Percentiles rank a stretch among this genome's conserved stretches.
Conservation (phyloP, 2,888 invertebrate species). For the Microctonus brassicae region DNA sequence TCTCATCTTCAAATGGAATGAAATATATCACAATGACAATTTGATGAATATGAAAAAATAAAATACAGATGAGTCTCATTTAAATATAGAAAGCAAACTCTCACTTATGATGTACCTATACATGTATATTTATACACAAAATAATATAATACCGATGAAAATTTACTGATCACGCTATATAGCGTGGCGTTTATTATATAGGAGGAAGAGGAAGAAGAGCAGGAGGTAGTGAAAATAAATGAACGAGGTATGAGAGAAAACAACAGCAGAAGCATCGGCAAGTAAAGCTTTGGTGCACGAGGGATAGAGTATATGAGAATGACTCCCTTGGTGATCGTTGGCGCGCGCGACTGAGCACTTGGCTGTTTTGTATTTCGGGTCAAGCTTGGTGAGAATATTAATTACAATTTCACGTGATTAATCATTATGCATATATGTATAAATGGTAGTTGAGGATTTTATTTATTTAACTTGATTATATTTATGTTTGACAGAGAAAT, state of each 20-base stretch:
- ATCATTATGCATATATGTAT: constrained; percentile 26
- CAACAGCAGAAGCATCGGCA: not conserved
- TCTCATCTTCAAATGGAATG: not conserved
- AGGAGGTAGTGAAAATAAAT: too few relatives aligned
- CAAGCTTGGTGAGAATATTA: constrained; percentile 36
- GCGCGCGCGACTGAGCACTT: constrained; percentile 16
- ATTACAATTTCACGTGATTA: constrained; percentile 32
- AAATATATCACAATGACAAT: constrained; percentile 1
- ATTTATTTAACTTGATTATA: not conserved
- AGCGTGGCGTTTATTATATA: not conserved
- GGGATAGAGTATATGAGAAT: constrained; percentile 44
- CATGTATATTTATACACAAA: too few relatives aligned
- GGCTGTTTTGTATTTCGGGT: constrained; percentile 38
- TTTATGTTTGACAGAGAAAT: not conserved
- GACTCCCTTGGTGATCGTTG: constrained; percentile 58
- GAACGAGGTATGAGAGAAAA: not conserved
- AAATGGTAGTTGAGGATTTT: constrained; percentile 11
- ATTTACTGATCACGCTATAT: constrained; percentile 37
- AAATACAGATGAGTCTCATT: not conserved
- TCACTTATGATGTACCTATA: too few relatives aligned
- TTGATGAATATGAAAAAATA: constrained; percentile 37
- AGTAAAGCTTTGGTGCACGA: not conserved
- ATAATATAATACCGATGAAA: constrained; percentile 35
- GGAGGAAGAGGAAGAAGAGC: constrained; percentile 9
- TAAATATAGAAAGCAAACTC: constrained; percentile 1